Base-by-base conservation (phyloP, 1,140 invertebrate genomes). In the Drosophila repletoides region DNA sequence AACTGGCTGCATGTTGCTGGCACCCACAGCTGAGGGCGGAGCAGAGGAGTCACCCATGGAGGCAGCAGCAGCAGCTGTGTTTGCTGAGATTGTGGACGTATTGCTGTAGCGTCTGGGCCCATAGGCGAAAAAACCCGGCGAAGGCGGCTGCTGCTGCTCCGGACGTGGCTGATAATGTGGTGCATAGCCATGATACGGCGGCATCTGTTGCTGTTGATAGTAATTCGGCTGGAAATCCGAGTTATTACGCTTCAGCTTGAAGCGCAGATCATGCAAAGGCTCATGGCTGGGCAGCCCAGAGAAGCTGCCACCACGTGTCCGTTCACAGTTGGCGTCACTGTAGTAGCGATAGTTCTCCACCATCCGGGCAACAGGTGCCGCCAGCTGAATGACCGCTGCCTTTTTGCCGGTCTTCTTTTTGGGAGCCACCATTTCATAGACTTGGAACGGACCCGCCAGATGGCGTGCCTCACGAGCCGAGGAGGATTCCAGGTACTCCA, bases 401-500 rank as follows among this genome's bases (percentile, higher is more conserved):
- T 90, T 90, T 45, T 90, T 90, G 49, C 89, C 89, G 1, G 89
- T 90, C 60, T 90, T 90, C 66, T 90, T 90, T 49, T 90, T 90
- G 46, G 89, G 89, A 0, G 89, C 89, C 12, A 90, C 87, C 89
- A 90, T 89, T 48, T 90, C 89, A 34, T 61, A 89, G 0, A 90
- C 83, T 36, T 89, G 79, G 28, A 90, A 90, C 3, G 72, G 77
- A 0, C 88, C 89, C 1, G 72, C 53, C 87, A 94, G 91, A 52
- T 94, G 92, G n/a, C 95, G 91, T 0, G 97, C 96, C 48, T 94
- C 93, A 76, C 95, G 93, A 0, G 97, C 97, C 5, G 94, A 93
- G 43, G 96, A 96, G 1, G 96, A 96, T 56, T 95, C 93, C 45
- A 96, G 95, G 89, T 97, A 98, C 91, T 98, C 97, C 33, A 98